Percentiles rank a stretch among this genome's conserved stretches.
phyloP scores from a whole-genome alignment of 2,888 invertebrate genomes.

The Nudaria mundana region DNA sequence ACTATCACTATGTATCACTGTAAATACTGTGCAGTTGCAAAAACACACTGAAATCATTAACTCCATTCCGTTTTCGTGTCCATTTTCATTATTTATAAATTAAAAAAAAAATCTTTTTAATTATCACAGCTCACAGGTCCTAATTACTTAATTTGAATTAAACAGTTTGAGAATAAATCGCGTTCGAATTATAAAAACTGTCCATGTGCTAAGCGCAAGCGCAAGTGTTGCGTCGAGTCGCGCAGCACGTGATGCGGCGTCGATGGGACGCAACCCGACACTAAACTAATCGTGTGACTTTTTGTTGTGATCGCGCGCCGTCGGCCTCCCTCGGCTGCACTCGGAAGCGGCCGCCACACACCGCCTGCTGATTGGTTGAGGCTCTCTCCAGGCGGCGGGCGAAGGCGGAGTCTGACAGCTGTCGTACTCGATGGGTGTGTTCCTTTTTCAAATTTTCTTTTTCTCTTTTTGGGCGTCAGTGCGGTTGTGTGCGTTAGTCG shows the following conservation, averaged over 20 bases:
- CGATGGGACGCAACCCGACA: conserved; percentile 81
- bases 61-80: conserved; percentile 73
- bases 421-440: conserved; percentile 65
- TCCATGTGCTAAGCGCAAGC: conserved; percentile 68
- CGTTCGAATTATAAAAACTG: conserved; percentile 58
- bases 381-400: conserved; percentile 51
- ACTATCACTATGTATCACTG: conserved; percentile 78
- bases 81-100: conserved; percentile 54
- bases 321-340: conserved; percentile 63
- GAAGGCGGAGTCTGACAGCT: conserved; percentile 50
- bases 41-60: conserved; percentile 75
- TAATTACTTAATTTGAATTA: conserved; percentile 21
- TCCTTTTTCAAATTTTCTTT: conserved; percentile 78
- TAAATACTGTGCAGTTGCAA: conserved; percentile 59
- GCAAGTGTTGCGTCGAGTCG: conserved; percentile 50
- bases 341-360: conserved; percentile 48
- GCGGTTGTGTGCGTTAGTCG: conserved; percentile 74
- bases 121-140: conserved; percentile 63
- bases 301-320: conserved; percentile 74
- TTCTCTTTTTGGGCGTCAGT: conserved; percentile 77
- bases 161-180: conserved; percentile 29
- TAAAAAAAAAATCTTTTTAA: conserved; percentile 41
- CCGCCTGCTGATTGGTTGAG: conserved; percentile 45
- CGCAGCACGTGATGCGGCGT: conserved; percentile 74
- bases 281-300: conserved; percentile 79